Conservation (phyloP, 2,797 vertebrate genomes). For the Anguilla anguilla region DNA sequence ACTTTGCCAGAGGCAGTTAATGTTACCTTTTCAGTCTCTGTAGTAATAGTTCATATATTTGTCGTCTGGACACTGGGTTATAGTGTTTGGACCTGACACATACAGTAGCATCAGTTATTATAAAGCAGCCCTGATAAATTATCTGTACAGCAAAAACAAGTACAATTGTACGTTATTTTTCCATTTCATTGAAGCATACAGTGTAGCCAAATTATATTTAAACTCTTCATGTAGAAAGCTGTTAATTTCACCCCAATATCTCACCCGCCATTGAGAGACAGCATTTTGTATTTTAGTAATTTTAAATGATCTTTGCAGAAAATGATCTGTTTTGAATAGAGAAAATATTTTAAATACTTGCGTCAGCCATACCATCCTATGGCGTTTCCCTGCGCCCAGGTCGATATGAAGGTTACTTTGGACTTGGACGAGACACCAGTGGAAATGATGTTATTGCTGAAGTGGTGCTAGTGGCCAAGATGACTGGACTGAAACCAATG, state of each 20-base stretch:
- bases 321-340: background rate
- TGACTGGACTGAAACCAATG: background rate
- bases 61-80: background rate
- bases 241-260: background rate
- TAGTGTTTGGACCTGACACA: background rate
- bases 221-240: background rate
- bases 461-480: background rate
- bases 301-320: too few species aligned
- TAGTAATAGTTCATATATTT: background rate
- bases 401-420: background rate
- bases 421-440: too few species aligned
- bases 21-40: background rate
- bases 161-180: background rate
- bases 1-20: background rate
- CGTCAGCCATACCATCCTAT: background rate
- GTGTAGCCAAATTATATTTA: too few species aligned
- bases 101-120: background rate
- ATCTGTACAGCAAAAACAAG: background rate
- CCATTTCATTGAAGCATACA: background rate
- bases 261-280: background rate
- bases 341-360: background rate
- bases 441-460: background rate
- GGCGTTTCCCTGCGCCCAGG: background rate
- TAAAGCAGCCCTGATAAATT: background rate
- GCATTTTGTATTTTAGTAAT: background rate